Evolutionary conservation across 2,113 vertebrate genomes (phyloP), one percentile per base, ranked within the genome.

Genomic region (Typhlomys cinereus): DNA sequence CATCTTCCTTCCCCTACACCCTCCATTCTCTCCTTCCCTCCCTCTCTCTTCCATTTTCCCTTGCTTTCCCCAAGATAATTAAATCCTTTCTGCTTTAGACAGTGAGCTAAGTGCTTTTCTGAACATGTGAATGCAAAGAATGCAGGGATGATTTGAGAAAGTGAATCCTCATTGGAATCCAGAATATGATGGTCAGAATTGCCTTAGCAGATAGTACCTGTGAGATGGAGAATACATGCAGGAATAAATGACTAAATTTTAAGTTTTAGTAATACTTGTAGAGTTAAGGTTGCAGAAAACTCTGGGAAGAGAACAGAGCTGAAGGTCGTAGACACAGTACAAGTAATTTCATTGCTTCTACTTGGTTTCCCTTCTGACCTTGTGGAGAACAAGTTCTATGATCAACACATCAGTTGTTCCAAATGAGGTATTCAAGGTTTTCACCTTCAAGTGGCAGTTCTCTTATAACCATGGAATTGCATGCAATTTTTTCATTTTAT

Each of bases 151-250:
- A 67, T 78, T 81, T 89, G 71, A 90, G 76, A 91, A 87, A 89
- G 36, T 92, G 89, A 89, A 57, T 79, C 74, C 54, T 86, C 4
- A 39, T 59, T 75, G 54, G 81, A 91, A 89, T 95, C 50, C 74
- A 80, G 64, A 89, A 59, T 41, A 76, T 39, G 67, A 52, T 59
- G 80, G 27, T 57, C 44, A 52, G 13, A 87, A 59, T 64, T 66
- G 15, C 59, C 61, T 70, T 82, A 61, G 61, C 82, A 79, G 59
- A 80, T 66, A 57, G 18, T 52, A 25, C 83, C 69, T 52, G 34
- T 85, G 66, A 79, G 67, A 74, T 50, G n/a, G 29, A 57, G 70
- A 75, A 84, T 27, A 31, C 9, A 27, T 39, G 11, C 4, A 27
- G 57, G 62, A 64, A 70, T 46, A 76, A 25, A 71, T 25, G 48